A percentile compares a stretch with the other conserved stretches of the same genome.
Evolutionary conservation across 2,888 invertebrate species (phyloP).

Genomic region (Perithous albicinctus): DNA sequence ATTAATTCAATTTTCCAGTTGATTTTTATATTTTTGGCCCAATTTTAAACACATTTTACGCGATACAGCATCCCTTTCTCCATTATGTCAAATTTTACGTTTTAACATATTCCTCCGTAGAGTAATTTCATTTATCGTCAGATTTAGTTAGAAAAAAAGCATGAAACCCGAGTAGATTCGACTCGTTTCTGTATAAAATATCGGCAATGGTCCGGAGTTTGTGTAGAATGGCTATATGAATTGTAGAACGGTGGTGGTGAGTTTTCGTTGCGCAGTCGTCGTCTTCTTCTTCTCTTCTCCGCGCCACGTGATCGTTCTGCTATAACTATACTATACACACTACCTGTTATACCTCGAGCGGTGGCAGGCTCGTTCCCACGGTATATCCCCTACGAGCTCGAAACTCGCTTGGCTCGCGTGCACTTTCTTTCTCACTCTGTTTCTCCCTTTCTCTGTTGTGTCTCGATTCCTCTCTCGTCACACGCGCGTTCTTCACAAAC

Average conservation of each 20-base stretch:
- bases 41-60: no score
- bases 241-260: background rate
- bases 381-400: conserved; percentile 68
- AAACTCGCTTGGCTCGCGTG: conserved; percentile 47
- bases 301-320: conserved; percentile 30
- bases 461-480: conserved; percentile 50
- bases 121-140: no score
- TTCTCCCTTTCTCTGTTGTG: conserved; percentile 43
- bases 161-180: background rate
- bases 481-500: conserved; percentile 43
- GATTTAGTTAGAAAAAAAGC: background rate
- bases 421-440: conserved; percentile 57
- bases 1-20: no score
- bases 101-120: no score
- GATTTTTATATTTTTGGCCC: no score
- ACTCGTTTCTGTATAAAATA: background rate
- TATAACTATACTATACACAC: conserved; percentile 40
- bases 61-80: no score
- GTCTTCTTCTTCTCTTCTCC: conserved; percentile 21
- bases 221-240: background rate
- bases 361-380: conserved; percentile 70
- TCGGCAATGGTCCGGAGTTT: background rate
- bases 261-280: conserved; percentile 28
- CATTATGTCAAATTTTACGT: no score
- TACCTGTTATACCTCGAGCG: conserved; percentile 59